Base-by-base conservation (phyloP, 2,888 invertebrate species). In the Galeopsomyia nigrocyanea region DNA sequence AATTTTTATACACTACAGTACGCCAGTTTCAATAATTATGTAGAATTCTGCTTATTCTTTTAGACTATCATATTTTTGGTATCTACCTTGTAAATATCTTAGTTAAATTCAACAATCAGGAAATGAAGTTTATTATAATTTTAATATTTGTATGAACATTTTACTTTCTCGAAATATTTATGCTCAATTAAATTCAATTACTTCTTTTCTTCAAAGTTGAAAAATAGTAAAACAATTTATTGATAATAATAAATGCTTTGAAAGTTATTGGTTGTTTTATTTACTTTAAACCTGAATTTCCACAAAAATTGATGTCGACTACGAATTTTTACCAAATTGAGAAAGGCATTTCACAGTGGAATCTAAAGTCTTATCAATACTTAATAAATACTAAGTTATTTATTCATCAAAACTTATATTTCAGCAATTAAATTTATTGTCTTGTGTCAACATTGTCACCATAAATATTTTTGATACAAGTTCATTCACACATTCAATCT, bases 181-280 rank as follows among this genome's bases (percentile, higher is more conserved):
- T 67, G 66, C 55, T 46, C 31, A 49, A 68, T 39, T 68, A 26
- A 3, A 5, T 26, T 26, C 26, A 26, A 47, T 31, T 53, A 56
- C 58, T 61, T n/a, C 17, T 61, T 50, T 56, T 57, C 62, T 63
- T 64, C 63, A 62, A 65, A 73, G 50, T 69, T 62, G 56, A 22
- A 57, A 56, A 62, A 65, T 17, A 56, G 46, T 62, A 39, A 56
- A 58, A 57, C 47, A 19, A 46, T 60, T 65, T 61, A 69, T 61
- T 68, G 39, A 39, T 39, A 73, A 51, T 57, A 73, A 73, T 73
- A 73, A 73, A 73, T 73, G 65, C 65, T 68, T 73, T 73, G 46
- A 73, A 69, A 22, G 73, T 69, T 68, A 68, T 31, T 22, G 57
- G 13, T 26, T 56, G 16, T 47, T 61, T 51, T 10, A 50, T 26